Evolutionary conservation across 2,888 invertebrate species (phyloP).

Genomic region (Calliscelio sp.): DNA sequence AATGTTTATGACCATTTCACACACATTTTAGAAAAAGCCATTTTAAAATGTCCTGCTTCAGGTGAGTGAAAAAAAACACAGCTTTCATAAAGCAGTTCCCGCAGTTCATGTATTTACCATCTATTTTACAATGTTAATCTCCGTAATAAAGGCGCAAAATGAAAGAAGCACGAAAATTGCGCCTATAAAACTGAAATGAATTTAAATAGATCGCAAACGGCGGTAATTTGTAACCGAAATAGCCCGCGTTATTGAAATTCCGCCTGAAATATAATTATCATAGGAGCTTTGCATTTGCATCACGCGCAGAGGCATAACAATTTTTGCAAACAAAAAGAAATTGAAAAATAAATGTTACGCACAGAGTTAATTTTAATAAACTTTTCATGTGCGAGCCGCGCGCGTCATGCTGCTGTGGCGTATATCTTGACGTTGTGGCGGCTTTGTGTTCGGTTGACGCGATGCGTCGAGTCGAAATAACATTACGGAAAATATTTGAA

Average conservation of each 20-base stretch:
- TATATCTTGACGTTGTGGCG: conserved; percentile 59
- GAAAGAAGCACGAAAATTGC: no score
- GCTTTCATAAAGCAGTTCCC: no score
- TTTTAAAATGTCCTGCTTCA: no score
- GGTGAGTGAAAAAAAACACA: no score
- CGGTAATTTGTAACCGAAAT: conserved; percentile 28
- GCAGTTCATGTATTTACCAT: no score
- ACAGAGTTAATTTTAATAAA: conserved; percentile 75
- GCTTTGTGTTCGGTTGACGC: conserved; percentile 78
- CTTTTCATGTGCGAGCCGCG: conserved; percentile 33
- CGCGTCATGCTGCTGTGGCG: conserved; percentile 49
- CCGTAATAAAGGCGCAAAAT: no score
- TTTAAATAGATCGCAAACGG: conserved; percentile 17
- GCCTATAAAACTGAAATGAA: conserved; percentile 1
- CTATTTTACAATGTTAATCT: no score
- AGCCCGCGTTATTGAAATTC: conserved; percentile 28
- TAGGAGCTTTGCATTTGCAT: conserved; percentile 42
- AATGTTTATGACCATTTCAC: no score
- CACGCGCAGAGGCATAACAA: no score
- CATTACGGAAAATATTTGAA: conserved; percentile 83
- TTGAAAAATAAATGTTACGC: conserved; percentile 51
- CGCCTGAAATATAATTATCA: conserved; percentile 40
- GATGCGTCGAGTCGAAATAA: conserved; percentile 77
- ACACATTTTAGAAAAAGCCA: no score
- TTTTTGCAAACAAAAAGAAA: no score